These are phyloP conservation scores for Cathartes aura DNA, from an alignment of 2,113 vertebrate species.

Conservation along the genomic window DNA sequence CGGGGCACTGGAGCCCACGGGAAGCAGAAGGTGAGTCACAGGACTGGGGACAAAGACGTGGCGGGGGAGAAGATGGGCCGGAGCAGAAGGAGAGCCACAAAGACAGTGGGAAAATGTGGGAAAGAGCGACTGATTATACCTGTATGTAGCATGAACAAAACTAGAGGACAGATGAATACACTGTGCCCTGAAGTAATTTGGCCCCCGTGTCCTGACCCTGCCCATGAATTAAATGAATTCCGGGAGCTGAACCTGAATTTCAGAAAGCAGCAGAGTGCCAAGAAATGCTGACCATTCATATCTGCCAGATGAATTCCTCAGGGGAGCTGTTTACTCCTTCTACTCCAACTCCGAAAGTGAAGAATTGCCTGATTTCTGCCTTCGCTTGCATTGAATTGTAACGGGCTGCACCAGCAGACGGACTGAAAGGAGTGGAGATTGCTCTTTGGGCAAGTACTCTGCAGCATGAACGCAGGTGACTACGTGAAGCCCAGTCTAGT, in stretches of 20 bases:
- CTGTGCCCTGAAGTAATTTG: background rate
- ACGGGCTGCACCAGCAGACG: background rate
- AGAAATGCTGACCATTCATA: slow-evolving; percentile 52
- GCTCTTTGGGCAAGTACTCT: background rate
- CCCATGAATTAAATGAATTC: slow-evolving; percentile 66
- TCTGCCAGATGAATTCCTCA: slow-evolving; percentile 12
- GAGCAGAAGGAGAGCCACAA: background rate
- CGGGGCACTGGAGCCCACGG: slow-evolving; percentile 96
- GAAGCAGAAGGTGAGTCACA: slow-evolving; percentile 92
- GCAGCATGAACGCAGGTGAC: background rate
- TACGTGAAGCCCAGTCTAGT: background rate
- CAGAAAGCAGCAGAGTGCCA: slow-evolving; percentile 73
- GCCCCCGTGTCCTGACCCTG: background rate
- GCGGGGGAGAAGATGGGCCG: background rate
- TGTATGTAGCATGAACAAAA: fast-evolving
- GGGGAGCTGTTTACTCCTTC: slow-evolving; percentile 11
- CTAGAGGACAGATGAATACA: background rate
- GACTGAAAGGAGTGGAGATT: background rate
- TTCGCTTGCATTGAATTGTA: background rate
- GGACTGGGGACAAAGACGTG: background rate
- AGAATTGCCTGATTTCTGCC: background rate
- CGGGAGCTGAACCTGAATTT: slow-evolving; percentile 75
- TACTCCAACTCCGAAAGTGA: background rate
- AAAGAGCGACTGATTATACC: background rate
- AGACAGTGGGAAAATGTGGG: slow-evolving; percentile 57